Percentiles rank a stretch among this genome's conserved stretches.
phyloP scores from a whole-genome alignment of 2,888 invertebrate genomes.

The Leptogaster cylindrica region DNA sequence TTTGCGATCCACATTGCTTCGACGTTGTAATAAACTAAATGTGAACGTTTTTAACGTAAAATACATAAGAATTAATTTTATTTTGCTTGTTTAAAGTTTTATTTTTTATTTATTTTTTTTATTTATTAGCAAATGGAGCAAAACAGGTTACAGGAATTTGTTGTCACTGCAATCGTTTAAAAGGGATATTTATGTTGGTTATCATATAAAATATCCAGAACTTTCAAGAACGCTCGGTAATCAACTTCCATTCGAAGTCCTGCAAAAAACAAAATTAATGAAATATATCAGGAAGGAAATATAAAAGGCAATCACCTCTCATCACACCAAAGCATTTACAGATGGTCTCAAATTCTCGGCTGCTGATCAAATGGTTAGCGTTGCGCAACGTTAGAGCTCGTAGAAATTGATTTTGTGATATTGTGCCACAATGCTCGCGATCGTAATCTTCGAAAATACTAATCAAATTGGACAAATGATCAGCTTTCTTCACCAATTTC shows the following conservation, averaged over 20 bases:
- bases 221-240: slow-evolving; percentile 73
- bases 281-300: background rate
- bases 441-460: slow-evolving; percentile 77
- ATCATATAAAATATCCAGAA: slow-evolving; percentile 69
- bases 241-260: slow-evolving; percentile 68
- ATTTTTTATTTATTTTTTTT: background rate
- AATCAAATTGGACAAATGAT: slow-evolving; percentile 72
- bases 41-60: no score
- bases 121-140: background rate
- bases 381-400: slow-evolving; percentile 71
- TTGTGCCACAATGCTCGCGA: slow-evolving; percentile 70
- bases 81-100: background rate
- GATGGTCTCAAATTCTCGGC: slow-evolving; percentile 72
- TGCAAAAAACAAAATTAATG: no score
- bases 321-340: slow-evolving; percentile 77
- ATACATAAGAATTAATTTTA: no score
- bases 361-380: slow-evolving; percentile 70
- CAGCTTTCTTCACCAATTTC: slow-evolving; percentile 71
- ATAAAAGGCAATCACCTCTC: slow-evolving; percentile 61
- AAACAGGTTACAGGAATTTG: background rate
- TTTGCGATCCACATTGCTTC: no score
- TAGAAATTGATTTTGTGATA: slow-evolving; percentile 69
- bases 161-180: no score
- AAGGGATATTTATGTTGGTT: slow-evolving; percentile 61
- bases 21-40: no score